phyloP scores from a whole-genome alignment of 2,113 vertebrate genomes.

The Accipiter cooperii region DNA sequence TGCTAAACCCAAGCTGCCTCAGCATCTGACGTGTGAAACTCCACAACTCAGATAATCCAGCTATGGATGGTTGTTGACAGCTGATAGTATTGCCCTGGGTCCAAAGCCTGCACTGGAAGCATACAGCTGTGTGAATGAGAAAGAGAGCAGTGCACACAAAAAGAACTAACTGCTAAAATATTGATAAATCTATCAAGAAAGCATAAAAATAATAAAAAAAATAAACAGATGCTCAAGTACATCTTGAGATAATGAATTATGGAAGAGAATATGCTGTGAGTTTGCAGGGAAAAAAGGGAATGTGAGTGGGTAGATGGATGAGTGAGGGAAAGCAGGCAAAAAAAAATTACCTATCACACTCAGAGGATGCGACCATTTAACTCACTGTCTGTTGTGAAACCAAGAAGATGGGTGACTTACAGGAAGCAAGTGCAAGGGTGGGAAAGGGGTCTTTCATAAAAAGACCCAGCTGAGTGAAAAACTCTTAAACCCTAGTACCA shows the following conservation, averaged over 20 bases:
- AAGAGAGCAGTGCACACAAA: constrained; percentile 54
- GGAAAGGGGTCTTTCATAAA: background rate
- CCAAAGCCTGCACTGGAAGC: background rate
- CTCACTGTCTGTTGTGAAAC: constrained; percentile 4
- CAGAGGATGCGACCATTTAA: background rate
- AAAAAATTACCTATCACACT: background rate
- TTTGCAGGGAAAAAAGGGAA: constrained; percentile 7
- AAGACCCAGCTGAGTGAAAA: background rate
- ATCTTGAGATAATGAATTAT: constrained; percentile 73
- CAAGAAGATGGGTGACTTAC: background rate
- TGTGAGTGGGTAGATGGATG: constrained; percentile 11
- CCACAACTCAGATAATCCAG: background rate
- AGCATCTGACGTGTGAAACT: constrained; percentile 3
- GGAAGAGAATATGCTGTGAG: constrained; percentile 47
- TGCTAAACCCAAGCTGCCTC: constrained; percentile 2
- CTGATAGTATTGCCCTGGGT: background rate
- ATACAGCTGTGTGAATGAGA: background rate
- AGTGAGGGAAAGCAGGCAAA: background rate
- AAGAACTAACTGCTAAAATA: constrained; percentile 73
- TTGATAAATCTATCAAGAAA: constrained; percentile 73
- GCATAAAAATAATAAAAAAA: constrained; percentile 73
- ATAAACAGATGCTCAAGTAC: constrained; percentile 74
- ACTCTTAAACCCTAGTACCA: background rate
- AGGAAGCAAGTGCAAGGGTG: background rate
- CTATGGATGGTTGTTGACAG: background rate